phyloP scores from a whole-genome alignment of 1,140 invertebrate genomes.

The Drosophila albomicans region DNA sequence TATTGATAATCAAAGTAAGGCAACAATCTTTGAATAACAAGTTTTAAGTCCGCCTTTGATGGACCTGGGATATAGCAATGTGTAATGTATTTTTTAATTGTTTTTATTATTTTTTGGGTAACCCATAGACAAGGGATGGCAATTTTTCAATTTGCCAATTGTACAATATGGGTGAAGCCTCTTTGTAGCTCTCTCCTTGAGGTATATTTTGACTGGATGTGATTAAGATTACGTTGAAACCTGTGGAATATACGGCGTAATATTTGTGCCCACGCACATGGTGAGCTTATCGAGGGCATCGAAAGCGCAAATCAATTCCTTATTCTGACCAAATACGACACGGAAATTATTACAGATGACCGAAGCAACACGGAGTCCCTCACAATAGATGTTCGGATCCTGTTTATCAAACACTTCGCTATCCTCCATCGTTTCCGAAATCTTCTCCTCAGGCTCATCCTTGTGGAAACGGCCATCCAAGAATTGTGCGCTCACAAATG shows the following conservation, averaged over 20 bases:
- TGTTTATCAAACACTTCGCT: slow-evolving; percentile 75
- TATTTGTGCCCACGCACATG: background rate
- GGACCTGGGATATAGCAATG: too few species aligned
- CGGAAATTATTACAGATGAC: slow-evolving; percentile 17
- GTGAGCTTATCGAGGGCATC: slow-evolving; percentile 7
- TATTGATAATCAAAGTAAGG: too few species aligned
- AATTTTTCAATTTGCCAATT: background rate
- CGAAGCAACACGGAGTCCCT: slow-evolving; percentile 49
- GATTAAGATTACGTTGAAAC: background rate
- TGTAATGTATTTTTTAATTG: too few species aligned
- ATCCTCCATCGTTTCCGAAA: background rate
- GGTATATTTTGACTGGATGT: background rate
- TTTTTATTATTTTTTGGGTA: background rate
- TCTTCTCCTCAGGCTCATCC: background rate
- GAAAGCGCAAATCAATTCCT: slow-evolving; percentile 6
- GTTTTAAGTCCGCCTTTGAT: too few species aligned
- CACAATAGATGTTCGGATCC: slow-evolving; percentile 73
- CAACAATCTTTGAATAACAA: too few species aligned
- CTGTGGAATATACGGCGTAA: background rate
- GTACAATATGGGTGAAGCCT: slow-evolving; percentile 10
- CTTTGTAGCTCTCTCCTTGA: background rate
- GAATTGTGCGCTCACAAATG: slow-evolving; percentile 24
- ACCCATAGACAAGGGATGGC: background rate
- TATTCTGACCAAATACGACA: background rate
- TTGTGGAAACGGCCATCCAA: background rate